These are phyloP conservation scores for Mimumesa dahlbomi DNA, from an alignment of 2,888 invertebrate genomes.

Conservation along the genomic window DNA sequence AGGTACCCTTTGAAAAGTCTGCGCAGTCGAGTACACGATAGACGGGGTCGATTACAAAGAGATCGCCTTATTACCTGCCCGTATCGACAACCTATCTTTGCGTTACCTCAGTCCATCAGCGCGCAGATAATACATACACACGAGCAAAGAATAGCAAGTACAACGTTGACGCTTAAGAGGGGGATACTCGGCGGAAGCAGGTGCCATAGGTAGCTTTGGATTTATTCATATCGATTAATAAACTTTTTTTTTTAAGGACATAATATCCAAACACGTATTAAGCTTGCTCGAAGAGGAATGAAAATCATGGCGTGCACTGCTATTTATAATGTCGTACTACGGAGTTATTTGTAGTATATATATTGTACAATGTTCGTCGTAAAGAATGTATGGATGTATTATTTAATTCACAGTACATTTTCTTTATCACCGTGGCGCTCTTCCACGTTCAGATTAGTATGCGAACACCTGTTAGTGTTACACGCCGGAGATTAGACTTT, in stretches of 20 bases:
- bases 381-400: background rate
- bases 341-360: too few species aligned
- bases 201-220: slow-evolving; percentile 1
- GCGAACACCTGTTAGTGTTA: slow-evolving; percentile 31
- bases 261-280: too few species aligned
- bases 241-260: background rate
- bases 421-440: slow-evolving; percentile 11
- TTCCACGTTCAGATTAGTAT: slow-evolving; percentile 20
- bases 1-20: slow-evolving; percentile 55
- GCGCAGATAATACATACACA: slow-evolving; percentile 39
- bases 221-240: slow-evolving; percentile 28
- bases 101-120: slow-evolving; percentile 37
- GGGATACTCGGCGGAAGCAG: slow-evolving; percentile 31
- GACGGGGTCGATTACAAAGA: slow-evolving; percentile 53
- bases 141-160: slow-evolving; percentile 36
- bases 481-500: slow-evolving; percentile 20
- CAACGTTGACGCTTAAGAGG: background rate
- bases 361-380: background rate
- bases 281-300: too few species aligned
- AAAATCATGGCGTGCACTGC: too few species aligned
- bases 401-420: background rate
- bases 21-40: slow-evolving; percentile 47
- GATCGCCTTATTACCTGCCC: slow-evolving; percentile 58
- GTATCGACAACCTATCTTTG: slow-evolving; percentile 59
- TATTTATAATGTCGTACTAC: too few species aligned